Conservation (phyloP, 2,888 invertebrate species). For the Tetanocera ferruginea region DNA sequence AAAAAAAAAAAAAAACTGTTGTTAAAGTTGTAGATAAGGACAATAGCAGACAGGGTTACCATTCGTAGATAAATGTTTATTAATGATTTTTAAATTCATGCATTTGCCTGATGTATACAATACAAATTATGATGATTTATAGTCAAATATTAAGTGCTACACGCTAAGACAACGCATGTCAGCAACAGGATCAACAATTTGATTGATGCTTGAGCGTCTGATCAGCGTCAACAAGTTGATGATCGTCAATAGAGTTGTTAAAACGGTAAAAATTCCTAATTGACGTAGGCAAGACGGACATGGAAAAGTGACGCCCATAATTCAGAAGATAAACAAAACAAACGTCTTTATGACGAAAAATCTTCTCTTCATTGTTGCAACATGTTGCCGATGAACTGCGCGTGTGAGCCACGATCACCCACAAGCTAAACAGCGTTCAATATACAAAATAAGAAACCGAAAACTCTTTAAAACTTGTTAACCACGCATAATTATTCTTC, state of each 20-base stretch:
- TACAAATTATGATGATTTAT: conserved; percentile 25
- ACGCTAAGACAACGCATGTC: not conserved
- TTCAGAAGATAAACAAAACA: not conserved
- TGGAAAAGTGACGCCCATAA: not conserved
- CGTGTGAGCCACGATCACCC: conserved; percentile 1
- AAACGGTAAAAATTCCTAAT: conserved; percentile 11
- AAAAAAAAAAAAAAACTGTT: not conserved
- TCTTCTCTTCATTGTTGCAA: not conserved
- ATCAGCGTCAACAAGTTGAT: not conserved
- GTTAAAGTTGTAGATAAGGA: too few relatives aligned
- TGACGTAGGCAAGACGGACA: conserved; percentile 19
- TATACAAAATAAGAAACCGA: too few relatives aligned
- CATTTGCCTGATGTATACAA: not conserved
- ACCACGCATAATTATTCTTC: conserved; percentile 31
- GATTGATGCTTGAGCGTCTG: not conserved
- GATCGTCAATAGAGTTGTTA: conserved; percentile 26
- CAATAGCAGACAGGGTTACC: not conserved
- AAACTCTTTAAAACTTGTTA: not conserved
- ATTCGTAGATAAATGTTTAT: not conserved
- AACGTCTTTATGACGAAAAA: not conserved
- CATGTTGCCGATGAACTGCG: not conserved
- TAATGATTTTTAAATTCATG: conserved; percentile 25
- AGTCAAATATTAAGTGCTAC: not conserved
- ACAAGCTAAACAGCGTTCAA: not conserved
- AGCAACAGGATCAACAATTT: not conserved